phyloP scores from a whole-genome alignment of 2,888 invertebrate species.

The Andrena dorsata region DNA sequence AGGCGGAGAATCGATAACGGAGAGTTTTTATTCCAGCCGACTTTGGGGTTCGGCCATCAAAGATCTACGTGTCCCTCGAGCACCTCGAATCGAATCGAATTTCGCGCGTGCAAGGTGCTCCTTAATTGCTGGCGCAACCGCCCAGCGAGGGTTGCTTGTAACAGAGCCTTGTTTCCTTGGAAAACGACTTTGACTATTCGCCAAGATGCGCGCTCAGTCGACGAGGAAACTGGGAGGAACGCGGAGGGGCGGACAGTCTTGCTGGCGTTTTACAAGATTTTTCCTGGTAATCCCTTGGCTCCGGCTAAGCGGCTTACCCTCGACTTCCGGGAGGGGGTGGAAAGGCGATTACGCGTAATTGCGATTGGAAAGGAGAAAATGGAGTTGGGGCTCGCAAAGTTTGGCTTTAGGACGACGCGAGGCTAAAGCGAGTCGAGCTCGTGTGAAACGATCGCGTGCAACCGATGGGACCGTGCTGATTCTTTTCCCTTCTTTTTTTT shows the following conservation, averaged over 20 bases:
- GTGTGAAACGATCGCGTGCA: not conserved
- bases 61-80: not conserved
- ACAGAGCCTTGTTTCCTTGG: too few species aligned
- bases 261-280: conserved; percentile 62
- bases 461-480: not conserved
- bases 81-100: conserved; percentile 6
- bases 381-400: conserved; percentile 10
- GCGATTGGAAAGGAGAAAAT: conserved; percentile 65
- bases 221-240: not conserved
- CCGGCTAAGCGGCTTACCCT: conserved; percentile 74
- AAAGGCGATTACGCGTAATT: conserved; percentile 77
- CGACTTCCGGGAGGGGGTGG: conserved; percentile 67
- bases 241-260: conserved; percentile 13
- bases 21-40: not conserved
- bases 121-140: not conserved
- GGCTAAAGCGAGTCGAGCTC: not conserved
- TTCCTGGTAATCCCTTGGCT: conserved; percentile 56
- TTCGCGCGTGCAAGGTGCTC: not conserved
- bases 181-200: too few species aligned
- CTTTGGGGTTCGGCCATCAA: not conserved
- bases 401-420: not conserved
- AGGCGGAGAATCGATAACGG: conserved; percentile 6
- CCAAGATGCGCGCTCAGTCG: too few species aligned
- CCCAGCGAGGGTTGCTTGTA: too few species aligned
- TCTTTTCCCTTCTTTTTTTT: conserved; percentile 24